Evolutionary conservation across 2,113 vertebrate species (phyloP), one percentile per base, ranked within the genome.

Genomic region (Mugil cephalus): DNA sequence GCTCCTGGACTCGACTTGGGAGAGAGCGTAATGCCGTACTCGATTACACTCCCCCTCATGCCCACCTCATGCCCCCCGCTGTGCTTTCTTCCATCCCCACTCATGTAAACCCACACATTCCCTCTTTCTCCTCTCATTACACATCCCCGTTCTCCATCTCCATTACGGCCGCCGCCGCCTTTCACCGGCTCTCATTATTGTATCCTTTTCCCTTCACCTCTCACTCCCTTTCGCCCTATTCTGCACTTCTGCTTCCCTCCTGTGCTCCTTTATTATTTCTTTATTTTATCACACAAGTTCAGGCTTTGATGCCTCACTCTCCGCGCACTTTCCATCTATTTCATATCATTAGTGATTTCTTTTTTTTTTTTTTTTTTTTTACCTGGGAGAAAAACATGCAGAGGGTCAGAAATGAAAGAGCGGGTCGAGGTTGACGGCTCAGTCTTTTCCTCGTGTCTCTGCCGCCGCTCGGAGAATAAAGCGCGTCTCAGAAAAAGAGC

Each of bases 141-240:
- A 71, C 85, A 87, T 88, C 82, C 80, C 69, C 79, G 63, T 61
- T 84, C 69, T 83, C 85, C 64, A 77, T 87, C 89, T 86, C 86
- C 84, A 85, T 90, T 87, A 86, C 67, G 78, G 59, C 66, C 8
- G 55, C 66, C 8, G 55, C 71, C 10, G 60, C 89, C 72, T 88
- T 88, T 86, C 79, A 77, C 80, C 46, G 11, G 50, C 53, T 78
- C 73, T 75, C 81, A 74, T 80, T 76, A 79, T 89, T 82, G 82
- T 61, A 62, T 60, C 66, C 76, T 69, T 77, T 71, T 76, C 73
- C n/a, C 67, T 53, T 65, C 55, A 72, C 65, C 68, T 48, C 52
- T 63, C 61, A 45, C 64, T 53, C 9, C 5, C 56, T n/a, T n/a
- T 52, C 53, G 50, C 39, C 70, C 30, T 48, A 51, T 69, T 66